These are phyloP conservation scores for Dicrostonyx torquatus DNA, from an alignment of 2,797 vertebrate genomes.

Conservation along the genomic window DNA sequence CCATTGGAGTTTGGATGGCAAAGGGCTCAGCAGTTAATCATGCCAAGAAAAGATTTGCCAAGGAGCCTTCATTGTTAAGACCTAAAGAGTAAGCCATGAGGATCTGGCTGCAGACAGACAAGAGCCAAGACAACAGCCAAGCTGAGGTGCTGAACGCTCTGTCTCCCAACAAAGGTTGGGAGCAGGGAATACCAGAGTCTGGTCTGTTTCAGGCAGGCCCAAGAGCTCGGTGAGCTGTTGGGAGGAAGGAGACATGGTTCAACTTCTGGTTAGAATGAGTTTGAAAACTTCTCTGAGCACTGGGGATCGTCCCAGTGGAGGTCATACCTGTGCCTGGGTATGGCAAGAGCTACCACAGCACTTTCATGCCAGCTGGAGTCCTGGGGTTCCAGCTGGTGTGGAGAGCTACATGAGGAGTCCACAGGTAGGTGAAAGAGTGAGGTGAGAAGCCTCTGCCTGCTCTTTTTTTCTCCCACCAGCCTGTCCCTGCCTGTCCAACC, in stretches of 20 bases:
- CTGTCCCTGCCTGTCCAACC: not conserved
- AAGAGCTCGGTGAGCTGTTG: not conserved
- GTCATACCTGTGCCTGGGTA: constrained; percentile 66
- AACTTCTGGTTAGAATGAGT: constrained; percentile 16
- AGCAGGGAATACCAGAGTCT: not conserved
- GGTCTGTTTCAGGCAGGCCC: not conserved
- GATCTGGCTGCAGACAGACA: not conserved
- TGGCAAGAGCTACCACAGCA: constrained; percentile 55
- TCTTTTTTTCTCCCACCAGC: not conserved
- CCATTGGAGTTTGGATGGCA: not conserved
- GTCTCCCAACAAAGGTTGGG: not conserved
- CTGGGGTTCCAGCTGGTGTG: constrained; percentile 64
- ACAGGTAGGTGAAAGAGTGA: constrained; percentile 57
- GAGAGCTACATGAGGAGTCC: constrained; percentile 3
- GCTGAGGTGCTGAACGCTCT: not conserved
- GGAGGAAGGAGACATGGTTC: constrained; percentile 44
- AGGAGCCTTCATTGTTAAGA: not conserved
- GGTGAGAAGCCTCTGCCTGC: not conserved
- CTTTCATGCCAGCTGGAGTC: constrained; percentile 68
- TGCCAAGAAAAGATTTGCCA: not conserved
- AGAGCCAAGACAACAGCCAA: not conserved
- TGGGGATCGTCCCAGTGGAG: constrained; percentile 57
- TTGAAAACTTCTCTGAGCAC: constrained; percentile 62
- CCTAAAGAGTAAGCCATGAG: not conserved
- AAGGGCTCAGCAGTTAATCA: not conserved